Conservation (phyloP, 2,888 invertebrate genomes). For the Galeopsomyia nigrocyanea region DNA sequence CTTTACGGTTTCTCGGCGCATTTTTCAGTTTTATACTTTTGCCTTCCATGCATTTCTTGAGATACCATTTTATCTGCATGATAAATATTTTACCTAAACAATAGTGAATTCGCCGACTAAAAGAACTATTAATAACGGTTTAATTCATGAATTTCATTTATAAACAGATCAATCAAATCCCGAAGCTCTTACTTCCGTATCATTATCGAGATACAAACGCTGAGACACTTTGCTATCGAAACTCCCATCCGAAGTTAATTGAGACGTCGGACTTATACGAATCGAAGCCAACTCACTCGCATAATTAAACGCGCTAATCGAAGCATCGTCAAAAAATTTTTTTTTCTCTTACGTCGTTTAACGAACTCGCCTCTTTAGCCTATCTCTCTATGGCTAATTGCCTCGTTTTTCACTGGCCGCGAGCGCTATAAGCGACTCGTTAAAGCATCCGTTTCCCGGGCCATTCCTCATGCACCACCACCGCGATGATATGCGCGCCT, state of each 20-base stretch:
- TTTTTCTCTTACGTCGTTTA: no score
- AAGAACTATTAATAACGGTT: no score
- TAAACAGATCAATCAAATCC: no score
- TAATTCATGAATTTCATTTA: no score
- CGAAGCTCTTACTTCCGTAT: no score
- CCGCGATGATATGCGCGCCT: background rate
- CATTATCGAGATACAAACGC: background rate
- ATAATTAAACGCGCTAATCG: conserved; percentile 42
- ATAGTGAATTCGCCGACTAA: no score
- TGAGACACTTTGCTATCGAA: background rate
- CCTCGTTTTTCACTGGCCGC: conserved; percentile 50
- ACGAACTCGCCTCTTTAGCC: background rate
- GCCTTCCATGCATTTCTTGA: background rate
- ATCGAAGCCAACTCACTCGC: background rate
- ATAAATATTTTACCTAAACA: no score
- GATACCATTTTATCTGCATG: background rate
- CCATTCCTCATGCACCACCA: background rate
- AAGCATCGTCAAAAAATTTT: background rate
- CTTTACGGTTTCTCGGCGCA: no score
- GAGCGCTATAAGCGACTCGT: conserved; percentile 28
- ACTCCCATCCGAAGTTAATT: conserved; percentile 17
- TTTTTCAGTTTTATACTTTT: no score
- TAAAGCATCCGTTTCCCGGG: conserved; percentile 20
- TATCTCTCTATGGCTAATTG: conserved; percentile 47
- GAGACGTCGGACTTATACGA: conserved; percentile 1